A percentile compares a stretch with the other conserved stretches of the same genome.
These are phyloP conservation scores for Cladopsammia gracilis DNA, from an alignment of 64 coral and sea anemone species.

Conservation along the genomic window DNA sequence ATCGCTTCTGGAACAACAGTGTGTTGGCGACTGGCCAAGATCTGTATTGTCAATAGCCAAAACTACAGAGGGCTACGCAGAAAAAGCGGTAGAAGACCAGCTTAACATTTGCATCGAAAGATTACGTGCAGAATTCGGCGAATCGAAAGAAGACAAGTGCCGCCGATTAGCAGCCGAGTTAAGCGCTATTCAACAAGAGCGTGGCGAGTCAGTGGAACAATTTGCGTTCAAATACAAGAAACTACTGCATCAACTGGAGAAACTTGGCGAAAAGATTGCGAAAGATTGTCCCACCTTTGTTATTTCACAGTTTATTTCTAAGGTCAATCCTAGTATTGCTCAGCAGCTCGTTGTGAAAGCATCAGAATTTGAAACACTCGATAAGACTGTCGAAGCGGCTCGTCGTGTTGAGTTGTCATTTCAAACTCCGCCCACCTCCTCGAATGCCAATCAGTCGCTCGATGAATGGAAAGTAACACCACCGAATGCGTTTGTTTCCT, in stretches of 20 bases:
- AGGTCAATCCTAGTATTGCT: background rate
- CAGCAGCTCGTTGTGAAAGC: background rate
- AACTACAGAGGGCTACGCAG: background rate
- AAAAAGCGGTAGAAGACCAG: background rate
- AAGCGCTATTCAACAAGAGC: background rate
- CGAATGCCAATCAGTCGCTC: background rate
- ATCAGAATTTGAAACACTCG: background rate
- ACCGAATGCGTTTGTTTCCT: background rate
- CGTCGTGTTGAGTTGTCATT: background rate
- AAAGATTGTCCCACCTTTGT: conserved; percentile 11
- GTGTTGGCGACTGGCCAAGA: background rate
- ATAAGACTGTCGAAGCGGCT: background rate
- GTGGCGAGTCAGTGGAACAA: background rate
- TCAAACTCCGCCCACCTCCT: background rate
- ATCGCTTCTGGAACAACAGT: too few species aligned
- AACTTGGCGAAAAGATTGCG: conserved; percentile 3
- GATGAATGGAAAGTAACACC: background rate
- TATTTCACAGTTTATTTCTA: background rate
- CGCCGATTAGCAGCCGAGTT: background rate
- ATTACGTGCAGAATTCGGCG: background rate
- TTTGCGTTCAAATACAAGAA: conserved; percentile 7
- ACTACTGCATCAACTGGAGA: background rate
- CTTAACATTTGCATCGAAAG: background rate
- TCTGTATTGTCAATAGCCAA: background rate
- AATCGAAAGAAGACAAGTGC: background rate